Evolutionary conservation across 2,888 invertebrate species (phyloP).

Genomic region (Entomobrya proxima): DNA sequence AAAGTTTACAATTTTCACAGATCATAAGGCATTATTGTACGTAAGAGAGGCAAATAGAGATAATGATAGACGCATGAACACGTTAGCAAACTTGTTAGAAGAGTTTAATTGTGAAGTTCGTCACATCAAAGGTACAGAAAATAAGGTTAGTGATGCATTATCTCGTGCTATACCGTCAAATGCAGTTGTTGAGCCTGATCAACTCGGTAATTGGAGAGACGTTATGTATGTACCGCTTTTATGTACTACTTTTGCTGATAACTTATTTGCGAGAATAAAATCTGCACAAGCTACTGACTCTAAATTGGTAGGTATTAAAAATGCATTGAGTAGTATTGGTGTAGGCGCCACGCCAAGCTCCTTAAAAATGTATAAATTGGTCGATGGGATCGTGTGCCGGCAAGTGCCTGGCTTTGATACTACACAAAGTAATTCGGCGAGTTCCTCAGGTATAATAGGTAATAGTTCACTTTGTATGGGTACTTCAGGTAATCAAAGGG

Average conservation of each 20-base stretch:
- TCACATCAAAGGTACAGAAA: slow-evolving; percentile 44
- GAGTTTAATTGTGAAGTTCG: slow-evolving; percentile 45
- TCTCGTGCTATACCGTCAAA: slow-evolving; percentile 21
- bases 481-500: not conserved
- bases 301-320: not conserved
- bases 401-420: slow-evolving; percentile 22
- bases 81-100: slow-evolving; percentile 45
- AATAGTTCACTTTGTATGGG: not conserved
- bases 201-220: not conserved
- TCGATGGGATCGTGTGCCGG: not conserved
- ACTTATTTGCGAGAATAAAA: not conserved
- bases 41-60: not conserved
- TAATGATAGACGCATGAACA: slow-evolving; percentile 4
- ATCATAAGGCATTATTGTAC: slow-evolving; percentile 13
- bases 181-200: not conserved
- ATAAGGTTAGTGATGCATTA: slow-evolving; percentile 57
- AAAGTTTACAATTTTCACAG: slow-evolving; percentile 24
- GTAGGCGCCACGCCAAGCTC: not conserved
- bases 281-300: not conserved
- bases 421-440: not conserved
- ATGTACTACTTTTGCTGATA: not conserved
- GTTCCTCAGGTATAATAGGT: not conserved
- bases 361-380: not conserved
- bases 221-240: slow-evolving; percentile 18
- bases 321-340: not conserved